Percentiles rank a stretch among this genome's conserved stretches.
Evolutionary conservation across 2,888 invertebrate species (phyloP).

Genomic region (Agrochola litura): DNA sequence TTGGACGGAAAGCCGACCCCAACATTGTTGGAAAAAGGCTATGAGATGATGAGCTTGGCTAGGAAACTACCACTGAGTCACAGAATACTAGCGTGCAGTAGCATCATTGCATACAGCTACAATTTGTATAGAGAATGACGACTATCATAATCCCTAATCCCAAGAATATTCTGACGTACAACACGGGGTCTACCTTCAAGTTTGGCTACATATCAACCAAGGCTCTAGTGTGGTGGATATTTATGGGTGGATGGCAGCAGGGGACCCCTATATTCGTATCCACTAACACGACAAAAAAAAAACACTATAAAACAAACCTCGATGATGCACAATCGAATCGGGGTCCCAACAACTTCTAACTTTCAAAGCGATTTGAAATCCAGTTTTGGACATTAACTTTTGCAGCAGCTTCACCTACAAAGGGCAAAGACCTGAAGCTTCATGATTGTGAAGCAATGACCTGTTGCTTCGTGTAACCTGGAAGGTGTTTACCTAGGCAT

Average conservation of each 20-base stretch:
- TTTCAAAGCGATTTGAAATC: background rate
- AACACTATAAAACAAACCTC: background rate
- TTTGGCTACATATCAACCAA: too few species aligned
- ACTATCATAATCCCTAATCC: background rate
- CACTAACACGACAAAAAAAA: background rate
- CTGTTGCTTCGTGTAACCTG: background rate
- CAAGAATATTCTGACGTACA: background rate
- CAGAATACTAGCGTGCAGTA: too few species aligned
- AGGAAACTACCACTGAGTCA: background rate
- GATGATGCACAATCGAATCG: background rate
- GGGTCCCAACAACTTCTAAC: background rate
- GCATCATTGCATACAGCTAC: background rate
- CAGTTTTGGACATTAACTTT: background rate
- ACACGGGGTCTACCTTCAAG: background rate
- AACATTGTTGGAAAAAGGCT: background rate
- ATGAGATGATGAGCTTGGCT: background rate
- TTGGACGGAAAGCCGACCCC: background rate
- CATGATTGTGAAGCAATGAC: background rate
- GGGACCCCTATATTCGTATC: background rate
- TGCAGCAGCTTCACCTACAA: background rate
- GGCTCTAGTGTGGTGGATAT: background rate
- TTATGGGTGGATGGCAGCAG: background rate
- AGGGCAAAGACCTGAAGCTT: background rate
- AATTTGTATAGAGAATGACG: background rate
- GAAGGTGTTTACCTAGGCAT: conserved; percentile 69